Conservation (phyloP, 2,888 invertebrate genomes). For the Anorthoa munda region DNA sequence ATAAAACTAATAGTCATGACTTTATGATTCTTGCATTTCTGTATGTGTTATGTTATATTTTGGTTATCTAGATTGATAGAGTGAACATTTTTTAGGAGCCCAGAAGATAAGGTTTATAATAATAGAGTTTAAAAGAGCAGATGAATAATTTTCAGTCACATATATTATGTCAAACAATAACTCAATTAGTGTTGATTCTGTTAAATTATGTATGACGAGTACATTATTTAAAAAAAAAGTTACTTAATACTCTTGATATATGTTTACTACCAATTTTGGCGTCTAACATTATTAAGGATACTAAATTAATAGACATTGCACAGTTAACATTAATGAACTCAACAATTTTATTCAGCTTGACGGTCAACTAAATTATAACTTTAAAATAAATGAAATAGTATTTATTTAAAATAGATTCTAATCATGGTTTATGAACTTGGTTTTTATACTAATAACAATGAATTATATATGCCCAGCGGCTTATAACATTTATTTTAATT, state of each 20-base stretch:
- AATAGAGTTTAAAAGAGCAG: too few relatives aligned
- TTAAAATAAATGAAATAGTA: conserved; percentile 2
- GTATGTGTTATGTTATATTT: not conserved
- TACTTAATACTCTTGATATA: too few relatives aligned
- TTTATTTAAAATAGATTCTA: conserved; percentile 20
- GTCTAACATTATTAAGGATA: not conserved
- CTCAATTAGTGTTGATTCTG: too few relatives aligned
- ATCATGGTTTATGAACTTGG: conserved; percentile 18
- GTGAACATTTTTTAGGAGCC: too few relatives aligned
- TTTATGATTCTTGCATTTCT: not conserved
- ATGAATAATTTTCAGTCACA: too few relatives aligned
- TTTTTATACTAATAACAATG: conserved; percentile 16
- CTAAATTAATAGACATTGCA: not conserved
- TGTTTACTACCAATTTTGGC: too few relatives aligned
- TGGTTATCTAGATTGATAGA: not conserved
- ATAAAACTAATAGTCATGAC: conserved; percentile 3
- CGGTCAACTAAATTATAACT: not conserved
- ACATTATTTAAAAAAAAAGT: too few relatives aligned
- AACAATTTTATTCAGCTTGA: conserved; percentile 6
- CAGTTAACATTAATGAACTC: not conserved
- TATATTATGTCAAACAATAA: too few relatives aligned
- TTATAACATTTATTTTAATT: too few relatives aligned
- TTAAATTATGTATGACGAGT: too few relatives aligned
- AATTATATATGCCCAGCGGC: too few relatives aligned
- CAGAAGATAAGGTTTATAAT: not conserved